Percentiles rank a stretch among this genome's conserved stretches.
phyloP scores from a whole-genome alignment of 2,113 vertebrate genomes.

The Centropus bengalensis region DNA sequence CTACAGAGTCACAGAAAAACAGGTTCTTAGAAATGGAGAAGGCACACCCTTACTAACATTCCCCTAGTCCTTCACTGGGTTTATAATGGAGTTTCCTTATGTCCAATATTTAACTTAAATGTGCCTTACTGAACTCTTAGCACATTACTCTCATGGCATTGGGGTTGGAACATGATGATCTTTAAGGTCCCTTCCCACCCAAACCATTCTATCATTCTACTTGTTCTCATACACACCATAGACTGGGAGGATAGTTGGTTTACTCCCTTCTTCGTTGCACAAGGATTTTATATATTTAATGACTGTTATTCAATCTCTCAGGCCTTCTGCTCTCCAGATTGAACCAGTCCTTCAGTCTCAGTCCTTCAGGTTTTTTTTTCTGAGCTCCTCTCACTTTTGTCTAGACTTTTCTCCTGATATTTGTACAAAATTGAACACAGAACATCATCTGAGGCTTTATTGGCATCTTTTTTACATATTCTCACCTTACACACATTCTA shows the following conservation, averaged over 20 bases:
- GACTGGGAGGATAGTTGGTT: background rate
- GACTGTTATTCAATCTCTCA: background rate
- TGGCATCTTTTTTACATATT: background rate
- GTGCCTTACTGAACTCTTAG: accelerated
- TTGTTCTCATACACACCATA: background rate
- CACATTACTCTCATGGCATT: background rate
- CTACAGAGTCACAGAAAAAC: background rate
- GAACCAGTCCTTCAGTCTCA: background rate
- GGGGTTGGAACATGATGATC: too few species aligned
- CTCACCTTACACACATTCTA: background rate
- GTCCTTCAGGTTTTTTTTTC: background rate
- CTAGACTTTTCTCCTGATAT: background rate
- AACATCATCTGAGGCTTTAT: background rate
- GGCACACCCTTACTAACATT: background rate
- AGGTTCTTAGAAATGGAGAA: background rate
- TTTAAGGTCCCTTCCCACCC: too few species aligned
- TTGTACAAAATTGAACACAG: background rate
- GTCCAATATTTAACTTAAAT: background rate
- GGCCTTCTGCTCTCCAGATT: background rate
- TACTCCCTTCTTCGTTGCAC: background rate
- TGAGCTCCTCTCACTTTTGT: background rate
- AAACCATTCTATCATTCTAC: too few species aligned
- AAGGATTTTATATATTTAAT: background rate
- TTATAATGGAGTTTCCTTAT: background rate
- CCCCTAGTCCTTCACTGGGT: background rate